A percentile compares a stretch with the other conserved stretches of the same genome.
phyloP scores from a whole-genome alignment of 2,113 vertebrate species.

The Tyto alba region DNA sequence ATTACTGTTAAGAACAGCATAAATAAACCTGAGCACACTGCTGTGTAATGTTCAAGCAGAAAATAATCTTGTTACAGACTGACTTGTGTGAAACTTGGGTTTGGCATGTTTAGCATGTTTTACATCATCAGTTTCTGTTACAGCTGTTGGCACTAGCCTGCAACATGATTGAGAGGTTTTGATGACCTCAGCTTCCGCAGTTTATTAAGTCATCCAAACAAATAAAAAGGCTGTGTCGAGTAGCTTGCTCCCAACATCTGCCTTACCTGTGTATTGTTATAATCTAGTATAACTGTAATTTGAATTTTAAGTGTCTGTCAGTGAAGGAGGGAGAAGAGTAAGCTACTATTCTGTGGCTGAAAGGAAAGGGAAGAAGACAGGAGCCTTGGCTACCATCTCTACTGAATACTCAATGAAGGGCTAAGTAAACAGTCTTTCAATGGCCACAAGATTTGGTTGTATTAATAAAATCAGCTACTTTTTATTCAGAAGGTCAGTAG shows the following conservation, averaged over 20 bases:
- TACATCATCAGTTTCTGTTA: conserved; percentile 50
- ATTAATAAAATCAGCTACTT: not conserved
- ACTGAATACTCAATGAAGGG: not conserved
- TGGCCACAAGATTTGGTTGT: not conserved
- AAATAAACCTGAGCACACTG: conserved; percentile 5
- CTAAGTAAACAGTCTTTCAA: not conserved
- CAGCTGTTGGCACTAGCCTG: conserved; percentile 23
- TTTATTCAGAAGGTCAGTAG: not conserved
- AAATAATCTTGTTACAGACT: conserved; percentile 27
- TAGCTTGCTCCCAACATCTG: not conserved
- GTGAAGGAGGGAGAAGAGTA: not conserved
- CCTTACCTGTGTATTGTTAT: conserved; percentile 33
- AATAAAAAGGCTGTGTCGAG: conserved; percentile 33
- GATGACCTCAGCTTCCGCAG: conserved; percentile 50
- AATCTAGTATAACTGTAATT: not conserved
- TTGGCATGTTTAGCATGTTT: conserved; percentile 48
- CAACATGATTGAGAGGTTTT: conserved; percentile 46
- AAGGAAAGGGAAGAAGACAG: not conserved
- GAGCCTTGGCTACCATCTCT: not conserved
- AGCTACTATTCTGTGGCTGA: not conserved
- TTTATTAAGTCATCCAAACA: conserved; percentile 52
- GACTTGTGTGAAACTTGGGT: conserved; percentile 1
- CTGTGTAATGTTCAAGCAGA: not conserved
- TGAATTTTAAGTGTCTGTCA: conserved; percentile 6
- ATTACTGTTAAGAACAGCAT: conserved; percentile 8